Evolutionary conservation across 2,113 vertebrate species (phyloP), one percentile per base, ranked within the genome.

Genomic region (Hippocampus abdominalis): DNA sequence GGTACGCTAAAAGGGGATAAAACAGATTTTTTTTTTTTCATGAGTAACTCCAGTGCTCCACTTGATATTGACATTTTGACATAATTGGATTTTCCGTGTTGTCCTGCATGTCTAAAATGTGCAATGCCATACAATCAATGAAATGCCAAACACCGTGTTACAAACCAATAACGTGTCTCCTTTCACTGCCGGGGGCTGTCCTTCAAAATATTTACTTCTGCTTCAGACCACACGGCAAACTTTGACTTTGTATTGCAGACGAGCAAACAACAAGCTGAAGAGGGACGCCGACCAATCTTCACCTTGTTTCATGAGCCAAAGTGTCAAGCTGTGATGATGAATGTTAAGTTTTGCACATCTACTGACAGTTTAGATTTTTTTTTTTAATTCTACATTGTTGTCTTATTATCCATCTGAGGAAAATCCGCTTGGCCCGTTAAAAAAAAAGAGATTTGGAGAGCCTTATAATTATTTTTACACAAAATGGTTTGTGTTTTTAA

Each of bases 401-500:
- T 49, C 46, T 49, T n/a, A 23, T 18, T 18, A 15, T 18, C 73
- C 32, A 36, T 36, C 32, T 36, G 32, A 36, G 7, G 32, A 36
- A 36, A 36, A 36, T 36, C 32, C 5, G 64, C 46, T 67, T 44
- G 8, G 76, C 78, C 65, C 63, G 72, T 70, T 71, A 84, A 79
- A 75, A 54, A 75, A 75, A 49, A 75, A 81, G 68, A 78, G 67
- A 64, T 80, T 71, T 80, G 72, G 76, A 78, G 81, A 87, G 36
- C 53, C 63, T 72, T 80, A 78, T 87, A 81, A 77, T 74, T 75
- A 71, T 86, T 83, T 78, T 75, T n/a, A n/a, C 42, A 13, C 13
- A 44, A 44, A 44, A 44, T 13, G 0, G 10, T 12, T 44, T 13
- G 12, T 44, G 42, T 44, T 44, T 36, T 44, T 3, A 44, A 44